These are phyloP conservation scores for Helicoverpa zea DNA, from an alignment of 1,140 invertebrate species.

Conservation along the genomic window DNA sequence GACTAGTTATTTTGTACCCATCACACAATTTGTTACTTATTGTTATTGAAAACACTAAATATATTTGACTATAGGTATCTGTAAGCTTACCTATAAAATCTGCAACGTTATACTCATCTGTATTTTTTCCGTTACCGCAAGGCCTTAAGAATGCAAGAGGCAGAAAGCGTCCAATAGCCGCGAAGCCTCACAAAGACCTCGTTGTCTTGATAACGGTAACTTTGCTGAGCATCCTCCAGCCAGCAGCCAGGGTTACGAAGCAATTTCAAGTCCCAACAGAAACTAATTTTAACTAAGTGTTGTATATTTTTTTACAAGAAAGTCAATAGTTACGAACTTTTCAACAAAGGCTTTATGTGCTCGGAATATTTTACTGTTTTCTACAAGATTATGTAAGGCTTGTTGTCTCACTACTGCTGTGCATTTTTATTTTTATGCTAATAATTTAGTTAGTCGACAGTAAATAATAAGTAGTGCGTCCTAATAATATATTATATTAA, in stretches of 20 bases:
- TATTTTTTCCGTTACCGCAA: too few relatives aligned
- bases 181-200: slow-evolving; percentile 11
- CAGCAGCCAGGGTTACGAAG: slow-evolving; percentile 23
- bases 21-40: too few relatives aligned
- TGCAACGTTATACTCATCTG: too few relatives aligned
- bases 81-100: too few relatives aligned
- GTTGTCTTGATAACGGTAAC: slow-evolving; percentile 1
- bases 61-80: too few relatives aligned
- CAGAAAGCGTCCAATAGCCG: neutral
- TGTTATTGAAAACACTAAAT: too few relatives aligned
- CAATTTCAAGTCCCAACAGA: slow-evolving; percentile 40
- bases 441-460: neutral
- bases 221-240: neutral
- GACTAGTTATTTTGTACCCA: too few relatives aligned
- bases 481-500: too few relatives aligned
- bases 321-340: slow-evolving; percentile 12
- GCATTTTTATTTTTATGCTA: too few relatives aligned
- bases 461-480: too few relatives aligned
- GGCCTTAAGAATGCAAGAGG: neutral
- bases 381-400: neutral
- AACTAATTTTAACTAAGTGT: slow-evolving; percentile 36
- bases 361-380: slow-evolving; percentile 4
- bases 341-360: neutral
- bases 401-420: neutral
- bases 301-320: slow-evolving; percentile 25